Base-by-base conservation (phyloP, 2,113 vertebrate species). In the Nothobranchius furzeri region DNA sequence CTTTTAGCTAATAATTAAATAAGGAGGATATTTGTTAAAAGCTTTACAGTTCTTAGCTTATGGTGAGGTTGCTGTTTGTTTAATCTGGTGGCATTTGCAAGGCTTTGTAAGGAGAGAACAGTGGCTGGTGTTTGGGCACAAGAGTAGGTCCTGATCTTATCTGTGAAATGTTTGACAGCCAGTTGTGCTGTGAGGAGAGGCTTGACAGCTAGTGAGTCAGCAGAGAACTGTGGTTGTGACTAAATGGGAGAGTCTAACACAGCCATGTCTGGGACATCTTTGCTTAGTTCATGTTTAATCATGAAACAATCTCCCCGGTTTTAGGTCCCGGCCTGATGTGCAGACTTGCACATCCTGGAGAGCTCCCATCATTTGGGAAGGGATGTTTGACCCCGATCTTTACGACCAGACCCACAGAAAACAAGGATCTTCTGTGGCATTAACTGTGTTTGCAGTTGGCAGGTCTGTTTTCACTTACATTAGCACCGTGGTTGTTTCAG, bases 371-470 rank as follows among this genome's bases (percentile, higher is more conserved):
- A 85, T 95, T 60, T 94, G 94, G 94, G 90, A 94, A 7, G 92
- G 89, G 4, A 93, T 87, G 83, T 94, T 94, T 3, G 49, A 93
- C 13, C 82, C 91, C 17, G 17, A 70, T 0, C 5, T 59, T 8
- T 92, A 89, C 1, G 86, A 92, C 56, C 42, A 68, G 54, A 24
- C 17, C 9, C 89, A 93, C 63, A 54, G 60, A 57, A 46, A 2
- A 24, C 9, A 70, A 69, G 88, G 87, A 17, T 81, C 93, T 9
- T 90, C 91, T 54, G 87, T 94, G 10, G 92, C 91, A 17, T 81
- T 95, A 9, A 94, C 93, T 0, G 93, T 94, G 55, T 95, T 95
- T 79, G 94, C 93, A 10, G 83, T 95, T 13, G 93, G 94, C 83
- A 93, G 91, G 94, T 95, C 77, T 43, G 87, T 82, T 47, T 56